Conservation (phyloP, 2,113 vertebrate species). For the Oxyura jamaicensis region DNA sequence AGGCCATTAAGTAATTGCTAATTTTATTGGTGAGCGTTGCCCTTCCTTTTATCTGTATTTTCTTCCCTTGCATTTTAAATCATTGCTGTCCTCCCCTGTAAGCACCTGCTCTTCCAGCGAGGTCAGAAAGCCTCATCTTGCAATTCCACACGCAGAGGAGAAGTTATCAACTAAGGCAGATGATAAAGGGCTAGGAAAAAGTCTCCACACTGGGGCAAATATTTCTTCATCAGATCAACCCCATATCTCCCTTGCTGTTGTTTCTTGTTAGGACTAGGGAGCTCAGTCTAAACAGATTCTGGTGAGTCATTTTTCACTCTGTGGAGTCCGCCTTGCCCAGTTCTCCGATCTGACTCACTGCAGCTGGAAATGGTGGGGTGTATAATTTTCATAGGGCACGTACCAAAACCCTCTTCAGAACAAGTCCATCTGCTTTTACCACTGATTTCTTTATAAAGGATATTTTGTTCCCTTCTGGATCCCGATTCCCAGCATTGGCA, state of each 20-base stretch:
- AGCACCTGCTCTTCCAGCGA: background rate
- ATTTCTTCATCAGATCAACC: background rate
- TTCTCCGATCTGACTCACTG: constrained; percentile 40
- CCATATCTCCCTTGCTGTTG: background rate
- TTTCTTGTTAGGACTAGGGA: background rate
- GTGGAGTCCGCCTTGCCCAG: background rate
- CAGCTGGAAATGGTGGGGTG: background rate
- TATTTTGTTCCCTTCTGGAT: constrained; percentile 14
- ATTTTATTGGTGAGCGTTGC: background rate
- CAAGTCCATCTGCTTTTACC: constrained; percentile 10
- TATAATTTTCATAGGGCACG: constrained; percentile 17
- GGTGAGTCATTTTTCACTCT: constrained; percentile 37
- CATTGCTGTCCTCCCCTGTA: background rate
- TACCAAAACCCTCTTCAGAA: background rate
- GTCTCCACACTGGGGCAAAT: background rate
- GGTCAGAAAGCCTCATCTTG: background rate
- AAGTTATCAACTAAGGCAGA: background rate
- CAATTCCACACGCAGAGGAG: background rate
- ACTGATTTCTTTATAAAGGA: background rate
- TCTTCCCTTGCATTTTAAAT: background rate
- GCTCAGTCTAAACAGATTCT: background rate
- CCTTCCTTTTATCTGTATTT: background rate
- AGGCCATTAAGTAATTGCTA: background rate
- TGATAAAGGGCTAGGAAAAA: background rate
- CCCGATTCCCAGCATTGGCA: background rate